Percentiles rank a stretch among this genome's conserved stretches.
Evolutionary conservation across 2,888 invertebrate species (phyloP).

Genomic region (Ischnus inquisitorius): DNA sequence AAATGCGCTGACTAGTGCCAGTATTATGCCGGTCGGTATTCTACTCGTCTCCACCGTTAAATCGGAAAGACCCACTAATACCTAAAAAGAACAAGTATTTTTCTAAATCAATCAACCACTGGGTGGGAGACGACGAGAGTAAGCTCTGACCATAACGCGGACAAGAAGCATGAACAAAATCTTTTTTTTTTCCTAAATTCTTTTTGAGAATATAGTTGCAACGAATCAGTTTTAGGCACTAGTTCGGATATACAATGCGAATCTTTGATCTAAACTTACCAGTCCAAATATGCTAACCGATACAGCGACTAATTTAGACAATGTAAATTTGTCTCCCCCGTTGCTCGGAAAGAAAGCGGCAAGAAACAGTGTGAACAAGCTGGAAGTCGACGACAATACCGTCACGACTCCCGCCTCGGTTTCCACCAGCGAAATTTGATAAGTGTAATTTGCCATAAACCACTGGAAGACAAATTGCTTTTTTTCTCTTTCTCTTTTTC

Average conservation of each 20-base stretch:
- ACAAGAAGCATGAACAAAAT: not conserved
- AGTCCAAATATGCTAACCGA: conserved; percentile 92
- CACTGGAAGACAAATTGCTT: conserved; percentile 89
- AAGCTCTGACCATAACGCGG: not conserved
- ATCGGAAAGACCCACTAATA: conserved; percentile 92
- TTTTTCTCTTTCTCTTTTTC: conserved; percentile 10
- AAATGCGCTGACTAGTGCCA: conserved; percentile 94
- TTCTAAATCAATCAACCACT: conserved; percentile 6
- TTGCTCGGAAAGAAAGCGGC: conserved; percentile 95
- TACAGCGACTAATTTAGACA: conserved; percentile 94
- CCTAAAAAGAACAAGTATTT: conserved; percentile 85
- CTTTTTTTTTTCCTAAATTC: conserved; percentile 6
- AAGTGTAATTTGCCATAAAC: conserved; percentile 97
- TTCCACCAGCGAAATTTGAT: conserved; percentile 94
- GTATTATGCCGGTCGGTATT: conserved; percentile 91
- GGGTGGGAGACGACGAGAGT: conserved; percentile 10
- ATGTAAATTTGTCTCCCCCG: conserved; percentile 93
- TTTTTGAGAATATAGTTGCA: conserved; percentile 36
- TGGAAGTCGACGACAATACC: conserved; percentile 95
- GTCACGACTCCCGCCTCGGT: conserved; percentile 95
- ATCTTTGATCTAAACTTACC: conserved; percentile 86
- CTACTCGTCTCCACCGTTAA: conserved; percentile 88
- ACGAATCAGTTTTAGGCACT: conserved; percentile 25
- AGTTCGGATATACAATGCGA: not conserved
- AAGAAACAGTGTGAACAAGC: conserved; percentile 94